These are phyloP conservation scores for Trigoniulus corallinus DNA, from an alignment of 1,140 invertebrate species.

Conservation along the genomic window DNA sequence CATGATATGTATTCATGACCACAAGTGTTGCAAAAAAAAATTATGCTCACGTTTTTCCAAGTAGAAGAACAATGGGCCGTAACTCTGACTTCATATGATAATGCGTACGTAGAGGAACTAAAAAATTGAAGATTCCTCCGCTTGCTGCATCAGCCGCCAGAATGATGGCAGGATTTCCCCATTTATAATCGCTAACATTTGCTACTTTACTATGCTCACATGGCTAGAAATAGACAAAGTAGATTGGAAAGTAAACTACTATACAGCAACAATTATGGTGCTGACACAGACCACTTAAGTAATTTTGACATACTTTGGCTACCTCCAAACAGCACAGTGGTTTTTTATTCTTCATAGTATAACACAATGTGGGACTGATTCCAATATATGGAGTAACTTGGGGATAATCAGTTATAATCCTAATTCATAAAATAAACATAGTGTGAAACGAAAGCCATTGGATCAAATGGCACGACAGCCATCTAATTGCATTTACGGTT, in stretches of 20 bases:
- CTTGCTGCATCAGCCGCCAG: slow-evolving; percentile 92
- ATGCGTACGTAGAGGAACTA: slow-evolving; percentile 89
- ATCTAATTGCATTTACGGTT: not conserved
- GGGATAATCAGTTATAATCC: slow-evolving; percentile 90
- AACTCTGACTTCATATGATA: slow-evolving; percentile 84
- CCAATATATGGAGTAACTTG: slow-evolving; percentile 94
- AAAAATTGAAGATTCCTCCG: slow-evolving; percentile 96
- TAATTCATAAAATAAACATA: too few relatives aligned
- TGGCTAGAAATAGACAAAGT: slow-evolving; percentile 34
- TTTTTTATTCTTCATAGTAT: slow-evolving; percentile 89
- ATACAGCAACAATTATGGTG: not conserved
- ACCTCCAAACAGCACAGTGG: slow-evolving; percentile 88
- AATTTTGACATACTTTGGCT: slow-evolving; percentile 48
- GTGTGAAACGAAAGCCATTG: too few relatives aligned
- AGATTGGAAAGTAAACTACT: not conserved
- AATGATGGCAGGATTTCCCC: slow-evolving; percentile 93
- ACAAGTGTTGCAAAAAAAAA: not conserved
- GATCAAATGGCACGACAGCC: too few relatives aligned
- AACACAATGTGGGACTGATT: slow-evolving; percentile 91
- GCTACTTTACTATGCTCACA: slow-evolving; percentile 85
- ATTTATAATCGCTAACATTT: slow-evolving; percentile 91
- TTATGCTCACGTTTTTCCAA: slow-evolving; percentile 44
- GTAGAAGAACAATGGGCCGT: slow-evolving; percentile 85
- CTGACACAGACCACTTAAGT: not conserved
- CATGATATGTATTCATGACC: not conserved